Percentiles rank a stretch among this genome's conserved stretches.
These are phyloP conservation scores for Girardinichthys multiradiatus DNA, from an alignment of 2,113 vertebrate genomes.

Conservation along the genomic window DNA sequence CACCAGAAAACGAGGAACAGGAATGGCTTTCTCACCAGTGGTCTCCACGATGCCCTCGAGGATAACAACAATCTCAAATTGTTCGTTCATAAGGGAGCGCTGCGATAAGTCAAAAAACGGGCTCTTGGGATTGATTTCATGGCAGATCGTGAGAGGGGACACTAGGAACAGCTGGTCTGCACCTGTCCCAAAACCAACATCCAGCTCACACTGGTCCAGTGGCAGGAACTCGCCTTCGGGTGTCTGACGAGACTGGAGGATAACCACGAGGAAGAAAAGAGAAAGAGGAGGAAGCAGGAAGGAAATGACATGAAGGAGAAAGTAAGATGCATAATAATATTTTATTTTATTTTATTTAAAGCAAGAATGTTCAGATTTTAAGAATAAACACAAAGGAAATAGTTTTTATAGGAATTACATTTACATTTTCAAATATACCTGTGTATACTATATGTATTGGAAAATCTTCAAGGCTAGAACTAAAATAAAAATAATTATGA, in stretches of 20 bases:
- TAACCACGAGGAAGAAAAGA: neutral
- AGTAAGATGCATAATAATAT: neutral
- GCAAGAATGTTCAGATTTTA: neutral
- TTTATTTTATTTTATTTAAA: neutral
- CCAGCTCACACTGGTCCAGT: conserved; percentile 89
- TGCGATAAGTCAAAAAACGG: conserved; percentile 89
- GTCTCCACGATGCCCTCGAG: conserved; percentile 92
- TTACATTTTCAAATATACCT: neutral
- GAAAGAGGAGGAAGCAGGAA: neutral
- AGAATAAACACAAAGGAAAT: neutral
- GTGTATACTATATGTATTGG: neutral
- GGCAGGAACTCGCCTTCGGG: conserved; percentile 92
- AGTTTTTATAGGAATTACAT: neutral
- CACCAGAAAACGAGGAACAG: neutral
- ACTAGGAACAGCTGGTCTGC: conserved; percentile 92
- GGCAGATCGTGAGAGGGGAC: conserved; percentile 91
- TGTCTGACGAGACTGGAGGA: conserved; percentile 88
- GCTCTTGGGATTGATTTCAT: conserved; percentile 89
- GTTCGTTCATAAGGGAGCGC: conserved; percentile 86
- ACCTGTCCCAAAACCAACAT: conserved; percentile 90
- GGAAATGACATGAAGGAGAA: neutral
- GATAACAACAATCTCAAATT: conserved; percentile 92
- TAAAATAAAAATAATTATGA: neutral
- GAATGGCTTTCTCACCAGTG: conserved; percentile 79
- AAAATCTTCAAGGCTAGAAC: neutral